Percentiles rank a stretch among this genome's conserved stretches.
Evolutionary conservation across 2,113 vertebrate genomes (phyloP).

Genomic region (Centropus unirufus): DNA sequence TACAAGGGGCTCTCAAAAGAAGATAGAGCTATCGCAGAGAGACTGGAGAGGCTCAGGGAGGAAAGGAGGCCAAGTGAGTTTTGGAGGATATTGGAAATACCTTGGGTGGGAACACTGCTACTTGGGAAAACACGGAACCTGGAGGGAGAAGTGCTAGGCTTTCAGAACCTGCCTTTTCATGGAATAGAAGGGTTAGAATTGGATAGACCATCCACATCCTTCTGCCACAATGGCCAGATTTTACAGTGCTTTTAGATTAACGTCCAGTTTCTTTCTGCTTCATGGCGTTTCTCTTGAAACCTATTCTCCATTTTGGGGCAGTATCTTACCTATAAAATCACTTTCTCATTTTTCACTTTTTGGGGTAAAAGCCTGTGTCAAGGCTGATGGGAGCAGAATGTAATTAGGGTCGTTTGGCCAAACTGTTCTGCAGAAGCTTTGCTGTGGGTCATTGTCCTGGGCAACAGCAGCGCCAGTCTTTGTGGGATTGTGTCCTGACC

Average conservation of each 20-base stretch:
- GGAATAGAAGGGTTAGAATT: neutral
- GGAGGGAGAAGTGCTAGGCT: neutral
- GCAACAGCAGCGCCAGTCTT: neutral
- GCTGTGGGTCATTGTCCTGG: neutral
- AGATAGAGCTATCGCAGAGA: constrained; percentile 88
- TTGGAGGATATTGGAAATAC: neutral
- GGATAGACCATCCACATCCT: neutral
- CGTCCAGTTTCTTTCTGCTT: neutral
- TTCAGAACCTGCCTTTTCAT: neutral
- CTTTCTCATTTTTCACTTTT: neutral
- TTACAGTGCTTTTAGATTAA: neutral
- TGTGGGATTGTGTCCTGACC: neutral
- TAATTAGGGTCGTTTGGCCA: neutral
- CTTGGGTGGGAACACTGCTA: neutral
- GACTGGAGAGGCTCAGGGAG: constrained; percentile 89
- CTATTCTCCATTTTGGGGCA: neutral
- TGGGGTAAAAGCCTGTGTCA: neutral
- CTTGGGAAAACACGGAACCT: neutral
- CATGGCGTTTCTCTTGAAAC: neutral
- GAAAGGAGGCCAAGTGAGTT: constrained; percentile 88
- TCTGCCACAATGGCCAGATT: neutral
- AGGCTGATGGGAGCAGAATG: neutral
- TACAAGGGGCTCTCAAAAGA: constrained; percentile 80
- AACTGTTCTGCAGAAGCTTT: neutral
- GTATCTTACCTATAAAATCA: neutral